Conservation (phyloP, 2,113 vertebrate genomes). For the Philantomba maxwellii region DNA sequence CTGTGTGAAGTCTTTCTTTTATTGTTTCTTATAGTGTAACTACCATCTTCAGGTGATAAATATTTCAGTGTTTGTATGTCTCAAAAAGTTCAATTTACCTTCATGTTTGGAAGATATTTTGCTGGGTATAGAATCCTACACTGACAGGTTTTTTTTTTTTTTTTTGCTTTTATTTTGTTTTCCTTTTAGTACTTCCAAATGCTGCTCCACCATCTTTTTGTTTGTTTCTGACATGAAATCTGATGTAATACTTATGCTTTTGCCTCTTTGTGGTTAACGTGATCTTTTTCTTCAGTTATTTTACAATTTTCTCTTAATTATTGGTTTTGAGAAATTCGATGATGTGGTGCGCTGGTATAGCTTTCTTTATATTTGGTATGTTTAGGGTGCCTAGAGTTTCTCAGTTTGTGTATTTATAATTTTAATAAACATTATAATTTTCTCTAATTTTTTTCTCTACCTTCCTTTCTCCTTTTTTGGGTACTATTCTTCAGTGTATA, state of each 20-base stretch:
- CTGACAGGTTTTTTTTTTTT: background rate
- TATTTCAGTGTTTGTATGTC: background rate
- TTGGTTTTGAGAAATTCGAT: background rate
- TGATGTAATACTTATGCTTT: background rate
- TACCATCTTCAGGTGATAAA: background rate
- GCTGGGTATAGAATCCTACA: background rate
- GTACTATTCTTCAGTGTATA: background rate
- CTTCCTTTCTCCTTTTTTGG: background rate
- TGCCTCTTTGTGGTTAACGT: background rate
- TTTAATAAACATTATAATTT: background rate
- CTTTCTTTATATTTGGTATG: background rate
- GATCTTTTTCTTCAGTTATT: background rate
- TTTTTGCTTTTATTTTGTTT: background rate
- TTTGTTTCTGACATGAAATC: background rate
- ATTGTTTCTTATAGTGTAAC: background rate
- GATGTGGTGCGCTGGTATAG: background rate
- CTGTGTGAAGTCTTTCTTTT: background rate
- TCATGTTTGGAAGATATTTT: background rate
- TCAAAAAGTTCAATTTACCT: background rate
- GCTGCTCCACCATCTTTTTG: background rate
- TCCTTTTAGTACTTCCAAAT: background rate
- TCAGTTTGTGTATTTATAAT: background rate
- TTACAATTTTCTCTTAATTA: background rate
- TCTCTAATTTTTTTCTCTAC: background rate
- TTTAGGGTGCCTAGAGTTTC: background rate